Evolutionary conservation across 2,797 vertebrate genomes (phyloP).

Genomic region (Pangasius sanitwongsei): DNA sequence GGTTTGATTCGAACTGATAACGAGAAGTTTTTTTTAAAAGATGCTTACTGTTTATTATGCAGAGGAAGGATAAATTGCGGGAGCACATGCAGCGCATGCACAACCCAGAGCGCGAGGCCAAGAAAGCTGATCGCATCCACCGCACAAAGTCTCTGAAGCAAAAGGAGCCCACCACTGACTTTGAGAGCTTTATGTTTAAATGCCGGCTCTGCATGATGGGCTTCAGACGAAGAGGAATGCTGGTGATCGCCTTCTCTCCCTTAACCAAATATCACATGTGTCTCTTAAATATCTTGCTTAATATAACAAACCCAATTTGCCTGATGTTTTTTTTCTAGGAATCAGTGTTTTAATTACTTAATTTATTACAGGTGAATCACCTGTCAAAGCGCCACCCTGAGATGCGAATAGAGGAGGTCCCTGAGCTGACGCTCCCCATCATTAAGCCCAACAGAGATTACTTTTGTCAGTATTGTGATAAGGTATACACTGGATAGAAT

Average conservation of each 20-base stretch:
- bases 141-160: constrained; percentile 92
- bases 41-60: constrained; percentile 1
- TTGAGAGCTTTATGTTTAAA: constrained; percentile 98
- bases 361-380: constrained; percentile 89
- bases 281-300: not conserved
- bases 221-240: constrained; percentile 94
- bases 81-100: constrained; percentile 99
- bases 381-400: constrained; percentile 97
- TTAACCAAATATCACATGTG: not conserved
- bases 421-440: constrained; percentile 95
- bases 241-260: constrained; percentile 78
- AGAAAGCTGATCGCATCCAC: constrained; percentile 91
- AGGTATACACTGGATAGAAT: constrained; percentile 69
- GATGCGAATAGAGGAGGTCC: constrained; percentile 98
- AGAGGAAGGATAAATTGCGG: constrained; percentile 97
- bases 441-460: constrained; percentile 99
- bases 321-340: not conserved
- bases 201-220: constrained; percentile 99
- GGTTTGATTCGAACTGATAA: not conserved
- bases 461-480: constrained; percentile 98
- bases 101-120: constrained; percentile 95
- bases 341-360: not conserved
- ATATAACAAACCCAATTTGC: not conserved
- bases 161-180: constrained; percentile 90
- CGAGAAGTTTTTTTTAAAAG: not conserved